phyloP scores from a whole-genome alignment of 2,888 invertebrate species.

The Rhodophaea formosa region DNA sequence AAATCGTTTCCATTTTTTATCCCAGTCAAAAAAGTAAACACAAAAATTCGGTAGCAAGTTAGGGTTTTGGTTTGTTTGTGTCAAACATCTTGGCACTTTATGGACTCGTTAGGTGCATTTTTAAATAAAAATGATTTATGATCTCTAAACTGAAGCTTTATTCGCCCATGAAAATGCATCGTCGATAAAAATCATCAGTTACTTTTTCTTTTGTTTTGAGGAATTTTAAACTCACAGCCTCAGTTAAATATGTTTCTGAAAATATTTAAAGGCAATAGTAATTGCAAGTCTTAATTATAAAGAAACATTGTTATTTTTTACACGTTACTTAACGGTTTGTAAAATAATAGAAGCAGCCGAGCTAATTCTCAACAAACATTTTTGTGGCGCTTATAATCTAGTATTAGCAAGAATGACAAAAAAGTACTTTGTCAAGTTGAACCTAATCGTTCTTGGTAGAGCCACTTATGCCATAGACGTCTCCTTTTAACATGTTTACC shows the following conservation, averaged over 20 bases:
- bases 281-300: not conserved
- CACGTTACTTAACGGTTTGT: not conserved
- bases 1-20: slow-evolving; percentile 53
- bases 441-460: not conserved
- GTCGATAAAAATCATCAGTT: slow-evolving; percentile 10
- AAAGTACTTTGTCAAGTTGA: slow-evolving; percentile 4
- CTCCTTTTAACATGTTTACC: slow-evolving; percentile 16
- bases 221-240: not conserved
- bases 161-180: slow-evolving; percentile 22
- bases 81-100: slow-evolving; percentile 53
- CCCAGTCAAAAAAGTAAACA: slow-evolving; percentile 47
- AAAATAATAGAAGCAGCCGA: not conserved
- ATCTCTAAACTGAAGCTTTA: slow-evolving; percentile 35
- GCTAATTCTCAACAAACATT: slow-evolving; percentile 2
- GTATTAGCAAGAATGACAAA: slow-evolving; percentile 8
- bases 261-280: no score
- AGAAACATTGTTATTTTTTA: not conserved
- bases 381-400: not conserved
- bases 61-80: slow-evolving; percentile 61
- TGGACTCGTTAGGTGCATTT: slow-evolving; percentile 53
- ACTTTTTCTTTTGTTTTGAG: not conserved
- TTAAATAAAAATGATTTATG: slow-evolving; percentile 59
- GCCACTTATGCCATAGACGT: slow-evolving; percentile 14
- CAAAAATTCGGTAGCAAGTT: slow-evolving; percentile 62
- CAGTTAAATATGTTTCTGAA: no score